These are phyloP conservation scores for Thera obeliscata DNA, from an alignment of 2,888 invertebrate species.

Conservation along the genomic window DNA sequence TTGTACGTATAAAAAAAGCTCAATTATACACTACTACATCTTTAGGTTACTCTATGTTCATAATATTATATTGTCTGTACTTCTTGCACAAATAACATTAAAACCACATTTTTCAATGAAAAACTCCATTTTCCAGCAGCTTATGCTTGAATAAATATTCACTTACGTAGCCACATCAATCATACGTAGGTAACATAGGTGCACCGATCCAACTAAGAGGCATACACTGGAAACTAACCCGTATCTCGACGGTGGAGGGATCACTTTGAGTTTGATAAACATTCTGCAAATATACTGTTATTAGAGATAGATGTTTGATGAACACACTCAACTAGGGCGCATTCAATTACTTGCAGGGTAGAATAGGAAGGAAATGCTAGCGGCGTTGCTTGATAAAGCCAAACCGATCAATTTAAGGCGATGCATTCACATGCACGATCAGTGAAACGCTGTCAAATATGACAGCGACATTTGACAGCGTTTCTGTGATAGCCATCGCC, in stretches of 20 bases:
- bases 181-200: slow-evolving; percentile 42
- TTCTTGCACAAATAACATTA: slow-evolving; percentile 20
- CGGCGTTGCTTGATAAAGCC: too few species aligned
- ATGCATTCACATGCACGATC: too few species aligned
- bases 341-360: slow-evolving; percentile 17
- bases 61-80: neutral
- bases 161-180: slow-evolving; percentile 47
- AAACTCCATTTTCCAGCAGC: slow-evolving; percentile 37
- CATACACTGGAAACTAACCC: neutral
- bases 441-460: too few species aligned
- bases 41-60: neutral
- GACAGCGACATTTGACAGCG: too few species aligned
- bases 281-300: slow-evolving; percentile 14
- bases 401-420: neutral
- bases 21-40: too few species aligned
- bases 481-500: too few species aligned
- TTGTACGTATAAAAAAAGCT: too few species aligned
- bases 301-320: slow-evolving; percentile 12
- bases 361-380: too few species aligned
- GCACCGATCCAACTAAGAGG: slow-evolving; percentile 7
- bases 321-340: slow-evolving; percentile 6
- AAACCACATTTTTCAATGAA: slow-evolving; percentile 40
- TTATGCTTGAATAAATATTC: slow-evolving; percentile 40
- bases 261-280: slow-evolving; percentile 4
- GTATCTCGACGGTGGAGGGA: slow-evolving; percentile 9